These are phyloP conservation scores for Lytechinus variegatus DNA, from an alignment of 35 echinoderm and acorn worm species.

Conservation along the genomic window DNA sequence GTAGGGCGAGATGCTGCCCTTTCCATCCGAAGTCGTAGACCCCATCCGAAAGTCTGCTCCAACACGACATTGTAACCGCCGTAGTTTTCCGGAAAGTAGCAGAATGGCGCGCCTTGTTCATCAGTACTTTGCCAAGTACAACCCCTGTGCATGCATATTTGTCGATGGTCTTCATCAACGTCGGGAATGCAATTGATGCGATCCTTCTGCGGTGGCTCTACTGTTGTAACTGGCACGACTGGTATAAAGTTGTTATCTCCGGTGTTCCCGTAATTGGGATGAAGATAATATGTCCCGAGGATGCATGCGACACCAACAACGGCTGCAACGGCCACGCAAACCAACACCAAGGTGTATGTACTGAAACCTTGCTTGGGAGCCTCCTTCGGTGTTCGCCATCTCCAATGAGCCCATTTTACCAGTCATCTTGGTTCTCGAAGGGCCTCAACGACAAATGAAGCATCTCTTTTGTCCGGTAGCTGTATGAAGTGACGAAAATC, in stretches of 20 bases:
- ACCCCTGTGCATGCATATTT: conserved; percentile 58
- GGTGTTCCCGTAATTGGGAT: conserved; percentile 50
- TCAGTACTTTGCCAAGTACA: conserved; percentile 53
- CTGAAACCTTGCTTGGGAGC: background rate
- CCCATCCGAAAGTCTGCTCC: conserved; percentile 49
- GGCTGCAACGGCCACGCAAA: conserved; percentile 13
- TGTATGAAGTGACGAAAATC: background rate
- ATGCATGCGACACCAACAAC: conserved; percentile 49
- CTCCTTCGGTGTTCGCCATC: background rate
- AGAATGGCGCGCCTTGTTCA: conserved; percentile 55
- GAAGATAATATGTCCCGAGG: conserved; percentile 64
- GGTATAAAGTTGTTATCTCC: background rate
- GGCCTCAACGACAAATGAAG: background rate
- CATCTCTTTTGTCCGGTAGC: background rate
- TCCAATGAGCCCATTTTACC: background rate
- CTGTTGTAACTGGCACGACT: background rate
- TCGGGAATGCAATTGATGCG: conserved; percentile 74
- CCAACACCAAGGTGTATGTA: background rate
- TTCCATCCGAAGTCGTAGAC: conserved; percentile 60
- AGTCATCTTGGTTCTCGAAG: background rate
- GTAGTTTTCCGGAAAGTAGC: conserved; percentile 77
- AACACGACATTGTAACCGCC: conserved; percentile 62
- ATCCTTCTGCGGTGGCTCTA: background rate
- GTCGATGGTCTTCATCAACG: background rate
- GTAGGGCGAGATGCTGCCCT: conserved; percentile 42